phyloP scores from a whole-genome alignment of 2,888 invertebrate genomes.

The Patella caerulea region DNA sequence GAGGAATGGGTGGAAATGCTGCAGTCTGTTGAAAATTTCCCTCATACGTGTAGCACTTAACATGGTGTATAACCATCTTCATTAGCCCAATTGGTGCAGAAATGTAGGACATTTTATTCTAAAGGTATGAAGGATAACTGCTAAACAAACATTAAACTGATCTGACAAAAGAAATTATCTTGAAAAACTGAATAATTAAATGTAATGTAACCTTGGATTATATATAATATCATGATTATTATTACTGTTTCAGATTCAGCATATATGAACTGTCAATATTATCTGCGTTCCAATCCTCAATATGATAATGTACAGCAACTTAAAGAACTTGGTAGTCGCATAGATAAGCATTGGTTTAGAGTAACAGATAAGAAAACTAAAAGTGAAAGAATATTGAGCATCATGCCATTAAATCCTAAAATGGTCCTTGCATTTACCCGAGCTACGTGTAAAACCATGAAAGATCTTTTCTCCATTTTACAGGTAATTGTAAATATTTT shows the following conservation, averaged over 20 bases:
- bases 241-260: slow-evolving; percentile 75
- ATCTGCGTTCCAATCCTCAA: slow-evolving; percentile 77
- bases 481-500: slow-evolving; percentile 35
- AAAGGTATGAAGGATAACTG: too few relatives aligned
- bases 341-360: slow-evolving; percentile 92
- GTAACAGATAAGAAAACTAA: slow-evolving; percentile 86
- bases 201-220: too few relatives aligned
- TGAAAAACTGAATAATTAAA: too few relatives aligned
- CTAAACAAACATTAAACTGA: too few relatives aligned
- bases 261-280: slow-evolving; percentile 78
- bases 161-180: too few relatives aligned
- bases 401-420: slow-evolving; percentile 75
- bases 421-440: slow-evolving; percentile 80
- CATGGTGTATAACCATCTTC: too few relatives aligned
- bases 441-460: slow-evolving; percentile 79
- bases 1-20: too few relatives aligned
- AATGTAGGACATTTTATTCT: too few relatives aligned
- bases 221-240: neutral
- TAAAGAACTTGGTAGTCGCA: slow-evolving; percentile 85
- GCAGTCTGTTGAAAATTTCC: too few relatives aligned
- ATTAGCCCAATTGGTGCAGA: too few relatives aligned
- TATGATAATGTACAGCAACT: slow-evolving; percentile 86
- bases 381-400: slow-evolving; percentile 82
- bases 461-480: slow-evolving; percentile 82
- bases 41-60: too few relatives aligned